Conservation (phyloP, 37 sponge, comb jelly and placozoan genomes). For the Chondrilla cf. caribensis region DNA sequence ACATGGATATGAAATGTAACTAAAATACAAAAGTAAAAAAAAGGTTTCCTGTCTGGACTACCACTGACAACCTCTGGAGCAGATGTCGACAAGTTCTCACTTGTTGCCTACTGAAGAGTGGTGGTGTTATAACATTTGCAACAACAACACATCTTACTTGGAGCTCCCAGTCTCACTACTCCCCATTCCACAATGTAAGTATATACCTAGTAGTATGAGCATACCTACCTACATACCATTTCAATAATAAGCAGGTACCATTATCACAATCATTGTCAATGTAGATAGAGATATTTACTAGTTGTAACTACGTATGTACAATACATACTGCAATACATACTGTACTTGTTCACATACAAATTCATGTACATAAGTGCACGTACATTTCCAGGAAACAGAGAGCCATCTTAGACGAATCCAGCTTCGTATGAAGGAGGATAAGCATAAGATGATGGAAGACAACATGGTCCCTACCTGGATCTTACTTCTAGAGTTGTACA, state of each 20-base stretch:
- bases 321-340: too few relatives aligned
- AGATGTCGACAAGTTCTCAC: too few relatives aligned
- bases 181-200: not conserved
- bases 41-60: slow-evolving; percentile 73
- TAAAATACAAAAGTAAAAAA: slow-evolving; percentile 85
- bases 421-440: slow-evolving; percentile 75
- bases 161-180: slow-evolving; percentile 82
- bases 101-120: too few relatives aligned
- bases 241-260: too few relatives aligned
- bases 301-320: not conserved
- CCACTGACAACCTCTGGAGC: too few relatives aligned
- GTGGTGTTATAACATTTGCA: too few relatives aligned
- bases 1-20: not conserved
- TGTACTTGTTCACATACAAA: too few relatives aligned
- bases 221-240: slow-evolving; percentile 74
- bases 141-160: too few relatives aligned
- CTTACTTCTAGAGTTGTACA: slow-evolving; percentile 22
- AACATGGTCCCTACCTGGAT: slow-evolving; percentile 39
- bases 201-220: slow-evolving; percentile 85
- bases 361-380: too few relatives aligned
- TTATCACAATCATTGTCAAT: too few relatives aligned
- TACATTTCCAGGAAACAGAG: slow-evolving; percentile 50
- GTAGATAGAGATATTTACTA: too few relatives aligned
- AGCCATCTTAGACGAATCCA: slow-evolving; percentile 71
- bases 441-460: slow-evolving; percentile 75